A percentile compares a stretch with the other conserved stretches of the same genome.
These are phyloP conservation scores for Campoletis sonorensis DNA, from an alignment of 1,140 invertebrate species.

Conservation along the genomic window DNA sequence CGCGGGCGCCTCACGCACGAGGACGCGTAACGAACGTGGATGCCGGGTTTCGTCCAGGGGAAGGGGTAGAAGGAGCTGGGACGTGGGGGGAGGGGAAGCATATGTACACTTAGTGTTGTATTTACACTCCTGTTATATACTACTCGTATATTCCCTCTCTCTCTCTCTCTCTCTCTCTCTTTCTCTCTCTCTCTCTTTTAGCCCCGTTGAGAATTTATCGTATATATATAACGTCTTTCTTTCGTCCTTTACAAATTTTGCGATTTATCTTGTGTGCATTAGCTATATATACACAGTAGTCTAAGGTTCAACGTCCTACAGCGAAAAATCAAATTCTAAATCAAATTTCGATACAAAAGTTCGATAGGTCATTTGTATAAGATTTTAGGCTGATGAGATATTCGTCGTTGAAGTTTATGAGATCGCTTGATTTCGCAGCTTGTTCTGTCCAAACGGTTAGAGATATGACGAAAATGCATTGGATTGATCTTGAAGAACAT, in stretches of 20 bases:
- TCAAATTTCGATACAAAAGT: too few relatives aligned
- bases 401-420: too few relatives aligned
- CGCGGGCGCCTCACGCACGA: slow-evolving; percentile 60
- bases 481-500: too few relatives aligned
- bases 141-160: not conserved
- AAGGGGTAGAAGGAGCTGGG: not conserved
- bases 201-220: not conserved
- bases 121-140: slow-evolving; percentile 21
- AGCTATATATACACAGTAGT: too few relatives aligned
- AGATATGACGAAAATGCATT: too few relatives aligned
- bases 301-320: too few relatives aligned
- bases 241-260: not conserved
- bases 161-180: slow-evolving; percentile 22
- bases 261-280: not conserved
- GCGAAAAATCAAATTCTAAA: too few relatives aligned
- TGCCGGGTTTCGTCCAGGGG: not conserved
- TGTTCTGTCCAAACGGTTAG: too few relatives aligned
- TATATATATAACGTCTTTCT: not conserved
- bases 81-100: not conserved
- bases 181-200: slow-evolving; percentile 18
- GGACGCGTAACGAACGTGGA: slow-evolving; percentile 53
- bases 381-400: too few relatives aligned
- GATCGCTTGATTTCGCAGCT: too few relatives aligned
- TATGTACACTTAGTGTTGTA: slow-evolving; percentile 1
- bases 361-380: too few relatives aligned